phyloP scores from a whole-genome alignment of 2,888 invertebrate genomes.

The Liodrosophila aerea region DNA sequence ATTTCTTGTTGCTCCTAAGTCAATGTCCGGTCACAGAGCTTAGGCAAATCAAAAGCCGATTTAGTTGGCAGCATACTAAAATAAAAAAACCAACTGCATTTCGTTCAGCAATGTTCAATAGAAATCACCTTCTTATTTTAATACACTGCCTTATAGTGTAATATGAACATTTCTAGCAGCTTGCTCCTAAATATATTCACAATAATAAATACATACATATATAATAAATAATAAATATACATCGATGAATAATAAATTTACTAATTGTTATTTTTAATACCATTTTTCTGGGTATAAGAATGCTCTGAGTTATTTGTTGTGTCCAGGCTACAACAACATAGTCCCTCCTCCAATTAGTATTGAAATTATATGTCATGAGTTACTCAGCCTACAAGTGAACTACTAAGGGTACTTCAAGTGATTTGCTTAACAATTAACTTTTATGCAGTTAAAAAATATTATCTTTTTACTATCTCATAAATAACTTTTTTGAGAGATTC shows the following conservation, averaged over 20 bases:
- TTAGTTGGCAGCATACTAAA: conserved; percentile 18
- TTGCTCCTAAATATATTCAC: background rate
- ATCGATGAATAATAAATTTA: no score
- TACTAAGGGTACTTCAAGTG: no score
- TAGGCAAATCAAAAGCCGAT: conserved; percentile 25
- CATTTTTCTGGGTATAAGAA: background rate
- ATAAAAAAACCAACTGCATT: conserved; percentile 36
- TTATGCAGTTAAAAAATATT: no score
- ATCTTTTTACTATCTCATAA: no score
- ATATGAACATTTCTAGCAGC: background rate
- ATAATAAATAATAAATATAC: background rate
- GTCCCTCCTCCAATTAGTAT: no score
- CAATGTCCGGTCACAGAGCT: conserved; percentile 23
- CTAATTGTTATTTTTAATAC: background rate
- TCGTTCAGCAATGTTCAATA: conserved; percentile 9
- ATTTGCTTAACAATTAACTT: no score
- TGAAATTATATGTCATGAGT: no score
- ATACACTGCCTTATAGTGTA: background rate
- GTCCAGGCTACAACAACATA: no score
- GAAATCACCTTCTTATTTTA: conserved; percentile 24
- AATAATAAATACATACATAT: background rate
- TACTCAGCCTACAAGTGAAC: no score
- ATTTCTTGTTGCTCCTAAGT: conserved; percentile 2
- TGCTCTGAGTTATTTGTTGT: no score
- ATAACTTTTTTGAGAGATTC: no score